These are phyloP conservation scores for Tetanocera ferruginea DNA, from an alignment of 2,888 invertebrate species.

Conservation along the genomic window DNA sequence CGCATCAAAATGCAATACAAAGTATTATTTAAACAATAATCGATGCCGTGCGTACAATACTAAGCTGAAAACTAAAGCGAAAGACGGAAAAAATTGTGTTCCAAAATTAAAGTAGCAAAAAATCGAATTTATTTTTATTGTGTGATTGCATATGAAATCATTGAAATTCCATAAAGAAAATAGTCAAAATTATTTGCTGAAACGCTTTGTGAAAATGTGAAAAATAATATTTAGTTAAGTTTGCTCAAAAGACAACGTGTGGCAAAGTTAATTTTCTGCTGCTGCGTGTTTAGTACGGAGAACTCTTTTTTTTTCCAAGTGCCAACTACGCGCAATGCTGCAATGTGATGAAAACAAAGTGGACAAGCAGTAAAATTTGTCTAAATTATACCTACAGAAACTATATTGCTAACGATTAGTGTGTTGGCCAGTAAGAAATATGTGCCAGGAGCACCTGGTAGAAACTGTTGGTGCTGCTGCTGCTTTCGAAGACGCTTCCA, in stretches of 20 bases:
- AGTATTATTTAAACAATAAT: background rate
- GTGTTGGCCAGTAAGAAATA: background rate
- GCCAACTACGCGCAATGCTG: background rate
- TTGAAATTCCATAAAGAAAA: background rate
- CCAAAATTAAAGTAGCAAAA: background rate
- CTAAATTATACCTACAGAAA: background rate
- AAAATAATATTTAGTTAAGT: background rate
- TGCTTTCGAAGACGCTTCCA: background rate
- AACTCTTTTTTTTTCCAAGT: background rate
- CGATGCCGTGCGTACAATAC: background rate
- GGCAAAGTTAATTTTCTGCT: background rate
- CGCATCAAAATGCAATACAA: background rate
- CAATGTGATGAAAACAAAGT: conserved; percentile 19
- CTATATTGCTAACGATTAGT: background rate
- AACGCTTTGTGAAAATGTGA: background rate
- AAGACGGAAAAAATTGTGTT: background rate
- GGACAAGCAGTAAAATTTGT: background rate
- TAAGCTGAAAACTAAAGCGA: background rate
- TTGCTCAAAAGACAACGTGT: background rate
- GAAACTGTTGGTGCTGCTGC: background rate
- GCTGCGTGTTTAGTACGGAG: background rate
- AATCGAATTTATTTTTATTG: background rate
- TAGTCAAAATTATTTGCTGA: background rate
- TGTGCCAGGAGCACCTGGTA: conserved; percentile 34
- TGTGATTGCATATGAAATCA: background rate